Conservation (phyloP, 2,113 vertebrate species). For the Datnioides undecimradiatus region DNA sequence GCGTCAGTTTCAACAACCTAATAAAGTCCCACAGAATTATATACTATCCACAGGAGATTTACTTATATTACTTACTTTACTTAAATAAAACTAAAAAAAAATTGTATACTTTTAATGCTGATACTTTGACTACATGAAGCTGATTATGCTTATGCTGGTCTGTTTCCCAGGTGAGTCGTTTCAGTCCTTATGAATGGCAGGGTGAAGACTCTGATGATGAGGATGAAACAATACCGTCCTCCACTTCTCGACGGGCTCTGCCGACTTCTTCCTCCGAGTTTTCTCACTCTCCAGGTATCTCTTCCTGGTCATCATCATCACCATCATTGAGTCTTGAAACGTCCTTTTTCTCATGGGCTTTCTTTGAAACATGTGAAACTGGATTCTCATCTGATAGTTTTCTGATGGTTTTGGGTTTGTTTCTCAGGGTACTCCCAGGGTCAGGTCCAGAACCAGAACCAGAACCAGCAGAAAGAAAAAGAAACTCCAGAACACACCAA, state of each 20-base stretch:
- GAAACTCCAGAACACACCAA: constrained; percentile 86
- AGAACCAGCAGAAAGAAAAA: constrained; percentile 85
- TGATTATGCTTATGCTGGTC: neutral
- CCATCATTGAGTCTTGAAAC: neutral
- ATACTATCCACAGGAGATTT: too few relatives aligned
- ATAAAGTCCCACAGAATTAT: too few relatives aligned
- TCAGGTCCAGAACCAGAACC: constrained; percentile 73
- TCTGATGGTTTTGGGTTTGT: neutral
- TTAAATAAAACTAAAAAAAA: too few relatives aligned
- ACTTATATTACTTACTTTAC: too few relatives aligned
- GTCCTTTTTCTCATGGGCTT: too few relatives aligned
- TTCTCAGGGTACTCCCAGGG: constrained; percentile 37
- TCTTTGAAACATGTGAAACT: neutral
- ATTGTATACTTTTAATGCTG: too few relatives aligned
- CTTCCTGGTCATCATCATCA: neutral
- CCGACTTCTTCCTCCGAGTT: constrained; percentile 61
- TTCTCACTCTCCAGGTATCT: constrained; percentile 51
- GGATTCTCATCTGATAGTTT: neutral
- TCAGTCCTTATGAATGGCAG: constrained; percentile 98
- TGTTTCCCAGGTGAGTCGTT: constrained; percentile 86
- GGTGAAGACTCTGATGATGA: constrained; percentile 92
- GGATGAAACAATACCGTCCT: constrained; percentile 75
- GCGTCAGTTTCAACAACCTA: too few relatives aligned
- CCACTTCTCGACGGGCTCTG: constrained; percentile 62
- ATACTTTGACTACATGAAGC: too few relatives aligned